These are phyloP conservation scores for Ditylenchus dipsaci DNA, from an alignment of 1,140 invertebrate genomes.

Conservation along the genomic window DNA sequence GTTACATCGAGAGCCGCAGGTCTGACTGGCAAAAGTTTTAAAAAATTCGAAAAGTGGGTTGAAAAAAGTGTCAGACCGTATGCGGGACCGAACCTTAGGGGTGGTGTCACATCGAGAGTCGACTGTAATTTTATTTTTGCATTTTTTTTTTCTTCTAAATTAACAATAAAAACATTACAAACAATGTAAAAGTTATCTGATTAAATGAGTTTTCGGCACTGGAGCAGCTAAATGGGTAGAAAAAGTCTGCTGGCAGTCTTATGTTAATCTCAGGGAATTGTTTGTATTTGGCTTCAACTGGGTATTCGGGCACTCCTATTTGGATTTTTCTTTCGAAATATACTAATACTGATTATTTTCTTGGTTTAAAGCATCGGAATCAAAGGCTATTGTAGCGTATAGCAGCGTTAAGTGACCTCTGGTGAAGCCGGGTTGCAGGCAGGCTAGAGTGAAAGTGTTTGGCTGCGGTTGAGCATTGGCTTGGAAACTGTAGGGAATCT, in stretches of 20 bases:
- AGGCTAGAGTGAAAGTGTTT: background rate
- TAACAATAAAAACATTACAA: no score
- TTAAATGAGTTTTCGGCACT: background rate
- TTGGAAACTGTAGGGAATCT: no score
- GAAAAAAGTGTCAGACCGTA: no score
- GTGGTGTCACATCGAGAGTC: no score
- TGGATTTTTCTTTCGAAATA: background rate
- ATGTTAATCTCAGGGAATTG: conserved; percentile 17
- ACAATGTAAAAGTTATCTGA: no score
- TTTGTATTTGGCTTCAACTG: conserved; percentile 7
- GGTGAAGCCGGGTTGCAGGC: background rate
- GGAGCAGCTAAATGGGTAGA: conserved; percentile 29
- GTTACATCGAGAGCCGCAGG: no score
- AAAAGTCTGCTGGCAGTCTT: conserved; percentile 22
- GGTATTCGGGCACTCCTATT: background rate
- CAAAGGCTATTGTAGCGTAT: background rate
- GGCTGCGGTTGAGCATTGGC: background rate
- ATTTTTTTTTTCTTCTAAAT: no score
- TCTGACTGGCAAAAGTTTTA: no score
- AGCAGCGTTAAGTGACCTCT: background rate
- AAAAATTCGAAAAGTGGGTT: no score
- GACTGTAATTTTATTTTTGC: no score
- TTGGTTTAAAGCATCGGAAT: background rate
- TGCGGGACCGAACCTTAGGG: no score
- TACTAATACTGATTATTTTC: background rate